Evolutionary conservation across 2,888 invertebrate species (phyloP).

Genomic region (Onthophagus sagittarius): DNA sequence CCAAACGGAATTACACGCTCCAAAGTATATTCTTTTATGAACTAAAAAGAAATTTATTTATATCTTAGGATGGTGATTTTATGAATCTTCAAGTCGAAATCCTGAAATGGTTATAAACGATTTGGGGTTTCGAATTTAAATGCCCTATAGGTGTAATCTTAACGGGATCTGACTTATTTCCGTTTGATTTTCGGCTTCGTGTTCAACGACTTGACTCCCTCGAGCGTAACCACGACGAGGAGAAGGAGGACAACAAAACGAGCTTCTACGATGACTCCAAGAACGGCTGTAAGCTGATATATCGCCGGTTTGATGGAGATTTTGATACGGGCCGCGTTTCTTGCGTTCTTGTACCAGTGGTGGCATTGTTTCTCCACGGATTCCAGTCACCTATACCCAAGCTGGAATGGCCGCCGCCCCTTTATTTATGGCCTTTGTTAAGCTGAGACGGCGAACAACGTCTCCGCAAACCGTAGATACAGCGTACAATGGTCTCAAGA

Average conservation of each 20-base stretch:
- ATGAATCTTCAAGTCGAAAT: not conserved
- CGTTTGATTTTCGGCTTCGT: not conserved
- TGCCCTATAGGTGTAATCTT: not conserved
- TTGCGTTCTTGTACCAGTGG: not conserved
- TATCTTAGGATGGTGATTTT: not conserved
- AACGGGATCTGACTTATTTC: not conserved
- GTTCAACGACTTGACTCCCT: not conserved
- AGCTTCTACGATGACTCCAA: not conserved
- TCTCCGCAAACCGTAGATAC: not conserved
- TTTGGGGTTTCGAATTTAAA: not conserved
- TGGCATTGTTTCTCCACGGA: constrained; percentile 8
- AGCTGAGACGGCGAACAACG: not conserved
- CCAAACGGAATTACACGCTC: not conserved
- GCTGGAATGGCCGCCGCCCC: not conserved
- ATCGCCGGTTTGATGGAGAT: constrained; percentile 8
- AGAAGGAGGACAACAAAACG: not conserved
- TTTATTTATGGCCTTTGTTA: constrained; percentile 9
- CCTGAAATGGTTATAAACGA: not conserved
- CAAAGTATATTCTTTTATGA: not conserved
- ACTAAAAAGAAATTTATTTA: not conserved
- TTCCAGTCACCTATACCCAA: constrained; percentile 1
- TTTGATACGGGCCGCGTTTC: constrained; percentile 3
- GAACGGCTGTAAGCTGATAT: constrained; percentile 4
- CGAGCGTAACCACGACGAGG: not conserved
- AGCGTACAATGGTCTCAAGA: not conserved